Base-by-base conservation (phyloP, 2,113 vertebrate genomes). In the Rattus rattus region DNA sequence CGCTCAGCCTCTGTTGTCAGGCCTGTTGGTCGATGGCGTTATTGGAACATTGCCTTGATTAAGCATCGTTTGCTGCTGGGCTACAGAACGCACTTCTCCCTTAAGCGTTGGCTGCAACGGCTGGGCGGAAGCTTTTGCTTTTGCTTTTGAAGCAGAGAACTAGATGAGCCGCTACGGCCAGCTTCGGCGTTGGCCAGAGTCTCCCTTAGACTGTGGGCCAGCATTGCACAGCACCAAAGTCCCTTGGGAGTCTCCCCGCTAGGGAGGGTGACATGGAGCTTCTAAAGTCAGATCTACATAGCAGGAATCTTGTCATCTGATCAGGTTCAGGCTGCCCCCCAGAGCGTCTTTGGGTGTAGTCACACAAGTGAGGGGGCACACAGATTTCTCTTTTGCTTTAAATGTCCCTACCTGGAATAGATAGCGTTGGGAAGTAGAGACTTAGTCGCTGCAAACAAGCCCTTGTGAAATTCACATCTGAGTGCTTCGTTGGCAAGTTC, bases 401-500 rank as follows among this genome's bases (percentile, higher is more conserved):
- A 39, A 10, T 22, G 39, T 49, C 28, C 70, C 56, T 9, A 52
- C 76, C 14, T 93, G 7, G 24, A 52, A 26, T 39, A 0, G 0
- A 47, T 33, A 14, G 28, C 93, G 49, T 5, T 7, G 9, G 52
- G 63, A 79, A 49, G 39, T 20, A 2, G 76, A n/a, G 24, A 52
- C 22, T 17, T 7, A 6, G 16, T 2, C 16, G 6, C 52, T 43
- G 33, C 49, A 39, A 39, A 67, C 20, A 19, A n/a, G 2, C 36
- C 47, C 77, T 49, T 49, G 39, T 36, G 59, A 79, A 43, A 22
- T 77, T 96, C 36, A 80, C 76, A 47, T 76, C 88, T 61, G 65
- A 88, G 69, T n/a, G n/a, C 87, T 92, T 91, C 63, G 93, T 80
- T 36, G 39, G 6, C 16, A 91, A 92, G 86, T n/a, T 70, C 95